Percentiles rank a stretch among this genome's conserved stretches.
Evolutionary conservation across 2,888 invertebrate genomes (phyloP).

Genomic region (Drosophila bunnanda): DNA sequence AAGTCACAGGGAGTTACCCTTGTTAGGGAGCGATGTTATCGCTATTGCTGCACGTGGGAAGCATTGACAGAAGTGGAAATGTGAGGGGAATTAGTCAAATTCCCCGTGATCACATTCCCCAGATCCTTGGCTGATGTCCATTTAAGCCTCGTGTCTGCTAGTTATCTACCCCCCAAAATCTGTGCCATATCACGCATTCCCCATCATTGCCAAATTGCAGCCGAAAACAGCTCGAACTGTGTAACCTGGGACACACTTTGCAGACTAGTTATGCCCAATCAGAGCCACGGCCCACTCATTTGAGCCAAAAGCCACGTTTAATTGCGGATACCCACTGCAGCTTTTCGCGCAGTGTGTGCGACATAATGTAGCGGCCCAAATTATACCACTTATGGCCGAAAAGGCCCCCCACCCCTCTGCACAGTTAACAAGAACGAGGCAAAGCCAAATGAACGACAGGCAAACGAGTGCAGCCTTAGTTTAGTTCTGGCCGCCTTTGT

Average conservation of each 20-base stretch:
- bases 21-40: slow-evolving; percentile 42
- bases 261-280: slow-evolving; percentile 78
- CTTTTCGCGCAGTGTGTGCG: slow-evolving; percentile 45
- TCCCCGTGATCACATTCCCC: slow-evolving; percentile 21
- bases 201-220: slow-evolving; percentile 55
- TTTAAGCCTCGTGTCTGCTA: slow-evolving; percentile 35
- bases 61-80: background rate
- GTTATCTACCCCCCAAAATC: slow-evolving; percentile 50
- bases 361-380: slow-evolving; percentile 75
- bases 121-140: slow-evolving; percentile 21
- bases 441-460: slow-evolving; percentile 75
- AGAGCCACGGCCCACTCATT: slow-evolving; percentile 59
- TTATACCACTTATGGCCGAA: slow-evolving; percentile 75
- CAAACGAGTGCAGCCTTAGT: slow-evolving; percentile 50
- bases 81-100: slow-evolving; percentile 36
- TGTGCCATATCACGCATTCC: slow-evolving; percentile 65
- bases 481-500: slow-evolving; percentile 45
- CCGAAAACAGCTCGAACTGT: slow-evolving; percentile 63
- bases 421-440: slow-evolving; percentile 60
- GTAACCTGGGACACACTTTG: slow-evolving; percentile 79
- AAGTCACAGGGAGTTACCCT: slow-evolving; percentile 67
- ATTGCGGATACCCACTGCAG: slow-evolving; percentile 59
- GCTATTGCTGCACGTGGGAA: slow-evolving; percentile 40
- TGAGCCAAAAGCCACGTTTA: slow-evolving; percentile 66
- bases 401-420: slow-evolving; percentile 20